These are phyloP conservation scores for Corythornis madagascariensis DNA, from an alignment of 2,113 vertebrate genomes.

Conservation along the genomic window DNA sequence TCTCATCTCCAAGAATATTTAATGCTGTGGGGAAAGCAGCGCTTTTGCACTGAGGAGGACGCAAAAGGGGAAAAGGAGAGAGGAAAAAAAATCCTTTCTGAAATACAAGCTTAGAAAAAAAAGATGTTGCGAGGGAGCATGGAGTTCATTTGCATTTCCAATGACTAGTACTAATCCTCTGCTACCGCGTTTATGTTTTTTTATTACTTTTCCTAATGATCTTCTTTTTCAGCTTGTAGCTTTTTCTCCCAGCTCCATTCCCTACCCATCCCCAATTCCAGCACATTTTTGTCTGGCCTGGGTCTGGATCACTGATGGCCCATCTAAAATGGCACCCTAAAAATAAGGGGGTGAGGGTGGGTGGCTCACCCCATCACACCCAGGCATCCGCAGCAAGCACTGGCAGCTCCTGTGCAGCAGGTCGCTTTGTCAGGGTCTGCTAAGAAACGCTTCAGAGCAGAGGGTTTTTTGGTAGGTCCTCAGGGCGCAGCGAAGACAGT, in stretches of 20 bases:
- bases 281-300: neutral
- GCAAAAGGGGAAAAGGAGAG: neutral
- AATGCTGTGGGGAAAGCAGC: conserved; percentile 34
- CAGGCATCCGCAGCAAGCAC: neutral
- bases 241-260: neutral
- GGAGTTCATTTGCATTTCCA: conserved; percentile 65
- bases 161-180: conserved; percentile 51
- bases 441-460: no score
- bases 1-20: conserved; percentile 41
- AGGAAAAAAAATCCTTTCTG: conserved; percentile 55
- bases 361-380: no score
- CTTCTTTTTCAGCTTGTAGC: neutral
- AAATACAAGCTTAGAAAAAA: conserved; percentile 20
- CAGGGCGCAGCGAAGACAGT: fast-evolving
- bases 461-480: neutral
- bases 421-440: fast-evolving
- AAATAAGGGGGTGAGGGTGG: neutral
- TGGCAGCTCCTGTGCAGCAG: no score
- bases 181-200: conserved; percentile 6
- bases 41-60: neutral
- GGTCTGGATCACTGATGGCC: neutral
- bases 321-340: neutral
- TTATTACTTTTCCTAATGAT: conserved; percentile 50
- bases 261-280: neutral
- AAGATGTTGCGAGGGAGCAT: neutral